Evolutionary conservation across 2,113 vertebrate genomes (phyloP).

Genomic region (Excalfactoria chinensis): DNA sequence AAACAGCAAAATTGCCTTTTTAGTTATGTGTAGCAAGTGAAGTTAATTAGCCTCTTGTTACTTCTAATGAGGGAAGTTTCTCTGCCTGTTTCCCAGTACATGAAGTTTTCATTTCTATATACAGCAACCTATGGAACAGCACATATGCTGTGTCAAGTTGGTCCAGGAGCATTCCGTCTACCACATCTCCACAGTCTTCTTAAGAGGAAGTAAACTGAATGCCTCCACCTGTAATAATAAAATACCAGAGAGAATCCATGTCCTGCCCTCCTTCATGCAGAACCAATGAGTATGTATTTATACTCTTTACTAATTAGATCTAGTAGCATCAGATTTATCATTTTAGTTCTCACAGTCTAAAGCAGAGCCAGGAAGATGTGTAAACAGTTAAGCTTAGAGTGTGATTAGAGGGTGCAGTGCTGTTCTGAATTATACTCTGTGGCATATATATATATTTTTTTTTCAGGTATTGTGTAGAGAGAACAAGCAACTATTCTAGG

Average conservation of each 20-base stretch:
- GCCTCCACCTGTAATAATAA: background rate
- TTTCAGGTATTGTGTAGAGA: background rate
- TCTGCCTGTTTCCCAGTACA: background rate
- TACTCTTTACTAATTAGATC: background rate
- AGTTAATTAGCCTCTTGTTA: background rate
- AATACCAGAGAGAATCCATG: background rate
- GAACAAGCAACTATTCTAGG: background rate
- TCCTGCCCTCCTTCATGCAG: background rate
- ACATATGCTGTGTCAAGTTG: background rate
- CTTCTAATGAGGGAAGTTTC: background rate
- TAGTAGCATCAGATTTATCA: background rate
- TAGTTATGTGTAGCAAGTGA: background rate
- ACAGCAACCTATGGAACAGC: background rate
- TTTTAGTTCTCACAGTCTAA: background rate
- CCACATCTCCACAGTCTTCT: background rate
- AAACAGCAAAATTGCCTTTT: background rate
- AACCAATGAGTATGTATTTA: background rate
- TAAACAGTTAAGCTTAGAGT: background rate
- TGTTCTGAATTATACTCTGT: background rate
- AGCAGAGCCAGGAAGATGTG: background rate
- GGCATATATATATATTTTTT: background rate
- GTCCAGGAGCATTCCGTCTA: background rate
- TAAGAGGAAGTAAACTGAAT: background rate
- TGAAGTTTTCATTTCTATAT: background rate
- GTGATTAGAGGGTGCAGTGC: fast-evolving